These are phyloP conservation scores for Scaptodrosophila latifasciaeformis DNA, from an alignment of 2,888 invertebrate species.

Conservation along the genomic window DNA sequence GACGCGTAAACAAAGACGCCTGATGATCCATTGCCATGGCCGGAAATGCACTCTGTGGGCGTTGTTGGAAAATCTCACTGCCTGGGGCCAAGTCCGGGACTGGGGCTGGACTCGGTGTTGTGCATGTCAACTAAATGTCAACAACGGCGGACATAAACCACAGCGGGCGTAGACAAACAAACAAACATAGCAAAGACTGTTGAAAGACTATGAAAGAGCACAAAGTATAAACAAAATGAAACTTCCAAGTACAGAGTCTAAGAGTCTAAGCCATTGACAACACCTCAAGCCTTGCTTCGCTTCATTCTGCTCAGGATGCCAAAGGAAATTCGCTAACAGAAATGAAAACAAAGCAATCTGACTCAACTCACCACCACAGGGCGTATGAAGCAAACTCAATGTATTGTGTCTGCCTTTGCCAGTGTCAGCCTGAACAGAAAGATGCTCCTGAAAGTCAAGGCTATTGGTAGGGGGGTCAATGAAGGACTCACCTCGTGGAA, in stretches of 20 bases:
- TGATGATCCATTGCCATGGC: slow-evolving; percentile 58
- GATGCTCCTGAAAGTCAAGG: slow-evolving; percentile 43
- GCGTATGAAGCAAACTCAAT: too few species aligned
- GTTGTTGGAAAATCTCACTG: not conserved
- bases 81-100: not conserved
- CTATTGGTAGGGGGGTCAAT: too few species aligned
- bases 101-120: slow-evolving; percentile 10
- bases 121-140: slow-evolving; percentile 63
- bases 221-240: slow-evolving; percentile 20
- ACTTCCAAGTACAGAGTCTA: too few species aligned
- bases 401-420: too few species aligned
- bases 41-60: not conserved
- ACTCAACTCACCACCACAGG: too few species aligned
- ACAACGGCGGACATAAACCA: slow-evolving; percentile 45
- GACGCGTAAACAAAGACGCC: slow-evolving; percentile 58
- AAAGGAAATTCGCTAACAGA: not conserved
- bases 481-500: too few species aligned
- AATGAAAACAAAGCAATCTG: not conserved
- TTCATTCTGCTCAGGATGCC: not conserved
- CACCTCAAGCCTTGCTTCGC: not conserved
- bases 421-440: too few species aligned
- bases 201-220: slow-evolving; percentile 10
- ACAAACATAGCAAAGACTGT: slow-evolving; percentile 16
- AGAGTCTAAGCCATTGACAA: slow-evolving; percentile 5
- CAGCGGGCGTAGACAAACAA: slow-evolving; percentile 26